Percentiles rank a stretch among this genome's conserved stretches.
phyloP scores from a whole-genome alignment of 2,113 vertebrate species.

The Poeciliopsis prolifica region DNA sequence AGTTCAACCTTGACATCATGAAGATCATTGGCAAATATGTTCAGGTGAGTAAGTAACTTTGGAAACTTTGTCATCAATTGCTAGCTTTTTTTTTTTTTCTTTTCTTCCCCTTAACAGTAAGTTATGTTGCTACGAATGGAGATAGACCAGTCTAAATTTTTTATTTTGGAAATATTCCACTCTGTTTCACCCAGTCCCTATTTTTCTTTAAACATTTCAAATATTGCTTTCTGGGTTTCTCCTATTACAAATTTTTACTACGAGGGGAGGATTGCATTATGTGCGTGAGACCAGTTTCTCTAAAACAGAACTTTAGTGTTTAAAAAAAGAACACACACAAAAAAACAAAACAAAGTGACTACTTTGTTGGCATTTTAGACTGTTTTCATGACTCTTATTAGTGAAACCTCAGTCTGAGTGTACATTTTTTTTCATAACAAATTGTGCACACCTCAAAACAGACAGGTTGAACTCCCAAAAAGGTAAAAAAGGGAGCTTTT shows the following conservation, averaged over 20 bases:
- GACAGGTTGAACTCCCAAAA: background rate
- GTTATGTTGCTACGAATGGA: background rate
- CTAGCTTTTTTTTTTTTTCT: too few species aligned
- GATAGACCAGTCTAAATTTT: background rate
- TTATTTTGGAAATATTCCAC: background rate
- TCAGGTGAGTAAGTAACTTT: constrained; percentile 82
- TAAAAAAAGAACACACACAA: too few species aligned
- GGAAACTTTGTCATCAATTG: background rate
- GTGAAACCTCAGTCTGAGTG: background rate
- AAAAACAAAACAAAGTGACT: too few species aligned
- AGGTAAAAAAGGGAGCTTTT: background rate
- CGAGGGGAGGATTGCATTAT: background rate
- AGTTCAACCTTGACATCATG: constrained; percentile 99
- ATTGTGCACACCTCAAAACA: background rate
- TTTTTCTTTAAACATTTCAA: background rate
- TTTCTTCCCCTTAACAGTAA: too few species aligned
- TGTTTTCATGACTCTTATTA: background rate
- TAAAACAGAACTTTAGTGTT: background rate
- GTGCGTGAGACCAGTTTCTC: background rate
- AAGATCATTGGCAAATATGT: constrained; percentile 99
- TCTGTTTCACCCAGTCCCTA: background rate
- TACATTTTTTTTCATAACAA: background rate
- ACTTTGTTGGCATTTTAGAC: background rate
- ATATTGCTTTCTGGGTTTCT: too few species aligned
- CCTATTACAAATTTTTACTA: background rate